Percentiles rank a stretch among this genome's conserved stretches.
Evolutionary conservation across 2,797 vertebrate species (phyloP).

Genomic region (Rallus crepitans): DNA sequence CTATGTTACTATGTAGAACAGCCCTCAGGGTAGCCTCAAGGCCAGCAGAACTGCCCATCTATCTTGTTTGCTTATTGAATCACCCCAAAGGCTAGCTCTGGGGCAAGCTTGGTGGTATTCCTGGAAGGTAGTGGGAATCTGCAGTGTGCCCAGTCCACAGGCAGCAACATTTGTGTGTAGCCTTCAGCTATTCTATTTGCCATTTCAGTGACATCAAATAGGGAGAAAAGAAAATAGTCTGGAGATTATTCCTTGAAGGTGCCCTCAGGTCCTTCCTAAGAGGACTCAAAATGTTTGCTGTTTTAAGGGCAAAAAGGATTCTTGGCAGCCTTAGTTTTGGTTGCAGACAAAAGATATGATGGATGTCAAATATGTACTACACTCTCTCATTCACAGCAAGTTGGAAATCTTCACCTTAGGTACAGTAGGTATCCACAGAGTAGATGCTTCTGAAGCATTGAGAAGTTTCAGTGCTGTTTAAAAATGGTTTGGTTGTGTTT

Average conservation of each 20-base stretch:
- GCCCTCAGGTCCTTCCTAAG: background rate
- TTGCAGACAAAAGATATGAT: background rate
- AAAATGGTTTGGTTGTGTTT: background rate
- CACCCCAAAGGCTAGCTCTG: background rate
- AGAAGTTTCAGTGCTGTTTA: background rate
- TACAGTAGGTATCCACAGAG: background rate
- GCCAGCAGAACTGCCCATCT: background rate
- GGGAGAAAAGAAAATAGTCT: background rate
- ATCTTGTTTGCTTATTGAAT: background rate
- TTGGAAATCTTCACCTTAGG: background rate
- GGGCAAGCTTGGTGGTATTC: background rate
- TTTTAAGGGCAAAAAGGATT: background rate
- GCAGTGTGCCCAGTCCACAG: background rate
- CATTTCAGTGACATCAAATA: conserved; percentile 27
- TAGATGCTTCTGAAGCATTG: background rate
- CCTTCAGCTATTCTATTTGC: conserved; percentile 3
- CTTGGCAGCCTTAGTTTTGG: background rate
- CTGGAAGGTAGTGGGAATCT: background rate
- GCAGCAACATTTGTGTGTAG: background rate
- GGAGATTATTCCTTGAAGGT: conserved; percentile 8
- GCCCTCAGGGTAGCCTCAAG: conserved; percentile 27
- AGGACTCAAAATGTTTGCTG: background rate
- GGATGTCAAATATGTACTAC: background rate
- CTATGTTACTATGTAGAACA: background rate
- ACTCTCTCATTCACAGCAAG: background rate